Conservation (phyloP, 2,797 vertebrate genomes). For the Adelosebastes latens region DNA sequence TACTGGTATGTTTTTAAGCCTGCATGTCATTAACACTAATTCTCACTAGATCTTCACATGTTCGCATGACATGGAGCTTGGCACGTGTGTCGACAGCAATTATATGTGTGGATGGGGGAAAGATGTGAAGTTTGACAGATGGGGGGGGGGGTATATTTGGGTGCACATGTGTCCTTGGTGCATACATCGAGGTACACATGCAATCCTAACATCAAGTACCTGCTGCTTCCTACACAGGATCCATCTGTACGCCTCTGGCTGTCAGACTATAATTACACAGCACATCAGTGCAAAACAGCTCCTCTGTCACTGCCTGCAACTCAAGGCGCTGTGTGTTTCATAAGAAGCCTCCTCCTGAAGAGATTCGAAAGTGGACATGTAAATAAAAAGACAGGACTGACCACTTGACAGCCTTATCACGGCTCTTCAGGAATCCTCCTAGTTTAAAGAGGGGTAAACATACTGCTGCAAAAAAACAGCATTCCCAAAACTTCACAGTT, state of each 20-base stretch:
- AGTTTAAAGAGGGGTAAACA: conserved; percentile 40
- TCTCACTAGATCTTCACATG: conserved; percentile 30
- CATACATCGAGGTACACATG: not conserved
- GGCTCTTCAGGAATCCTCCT: conserved; percentile 20
- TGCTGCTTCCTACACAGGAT: conserved; percentile 14
- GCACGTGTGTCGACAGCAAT: not conserved
- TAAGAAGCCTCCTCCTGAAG: not conserved
- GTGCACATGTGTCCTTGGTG: not conserved
- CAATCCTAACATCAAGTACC: not conserved
- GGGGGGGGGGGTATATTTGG: not conserved
- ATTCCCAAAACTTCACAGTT: conserved; percentile 57
- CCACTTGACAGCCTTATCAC: not conserved
- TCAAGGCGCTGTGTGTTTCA: not conserved
- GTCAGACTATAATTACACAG: conserved; percentile 29
- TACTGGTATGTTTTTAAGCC: conserved; percentile 27
- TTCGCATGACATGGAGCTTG: conserved; percentile 8
- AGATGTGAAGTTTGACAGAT: conserved; percentile 19
- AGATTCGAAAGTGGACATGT: not conserved
- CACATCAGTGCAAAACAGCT: conserved; percentile 24
- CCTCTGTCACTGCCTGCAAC: not conserved
- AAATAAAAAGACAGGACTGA: not conserved
- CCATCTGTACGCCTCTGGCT: conserved; percentile 14
- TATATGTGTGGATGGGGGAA: not conserved
- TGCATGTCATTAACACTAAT: conserved; percentile 25
- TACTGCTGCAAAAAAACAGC: conserved; percentile 44